Base-by-base conservation (phyloP, 2,797 vertebrate species). In the Carcharodon carcharias region DNA sequence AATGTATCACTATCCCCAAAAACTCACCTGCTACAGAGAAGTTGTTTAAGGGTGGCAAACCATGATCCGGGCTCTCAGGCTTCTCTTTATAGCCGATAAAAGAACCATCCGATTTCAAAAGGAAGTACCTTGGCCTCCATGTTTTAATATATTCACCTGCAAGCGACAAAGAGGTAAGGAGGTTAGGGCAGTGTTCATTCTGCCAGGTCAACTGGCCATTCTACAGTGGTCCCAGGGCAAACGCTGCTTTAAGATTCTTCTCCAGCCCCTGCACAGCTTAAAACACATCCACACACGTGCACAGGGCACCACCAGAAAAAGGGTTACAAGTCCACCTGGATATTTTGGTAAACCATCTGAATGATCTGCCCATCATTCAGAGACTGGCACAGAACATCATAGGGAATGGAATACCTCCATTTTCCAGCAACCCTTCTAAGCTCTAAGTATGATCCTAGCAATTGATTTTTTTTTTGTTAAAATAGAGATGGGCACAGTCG, bases 21-120 rank as follows among this genome's bases (percentile, higher is more conserved):
- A 45, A 97, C 97, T 0, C 40, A 99, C 99, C 99, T 96, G 98
- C 99, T 0, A 99, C 99, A 0, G 99, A 99, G 97, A 99, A 99
- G 98, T 99, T 99, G 97, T 99, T 99, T 96, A 99, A 98, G 0
- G 99, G 99, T 0, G 99, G 99, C n/a, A 98, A 97, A 96, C 96
- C 98, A 97, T 98, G 98, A 96, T 99, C 98, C 0, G 98, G 98
- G 0, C 98, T 97, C 96, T 99, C 99, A 0, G 99, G 99, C 95
- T 99, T 98, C 96, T 99, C 99, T 97, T 99, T 99, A 97, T 99
- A 99, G 77, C 99, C 99, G 0, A 99, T 99, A 97, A 99, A 99
- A 96, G 99, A 99, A 50, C 99, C 99, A 0, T 99, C 98, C 0
- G 98, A 99, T 97, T 99, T 99, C 95, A 99, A 97, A 93, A 99